These are phyloP conservation scores for Muricea muricata DNA, from an alignment of 92 coral and sea anemone species.

Conservation along the genomic window DNA sequence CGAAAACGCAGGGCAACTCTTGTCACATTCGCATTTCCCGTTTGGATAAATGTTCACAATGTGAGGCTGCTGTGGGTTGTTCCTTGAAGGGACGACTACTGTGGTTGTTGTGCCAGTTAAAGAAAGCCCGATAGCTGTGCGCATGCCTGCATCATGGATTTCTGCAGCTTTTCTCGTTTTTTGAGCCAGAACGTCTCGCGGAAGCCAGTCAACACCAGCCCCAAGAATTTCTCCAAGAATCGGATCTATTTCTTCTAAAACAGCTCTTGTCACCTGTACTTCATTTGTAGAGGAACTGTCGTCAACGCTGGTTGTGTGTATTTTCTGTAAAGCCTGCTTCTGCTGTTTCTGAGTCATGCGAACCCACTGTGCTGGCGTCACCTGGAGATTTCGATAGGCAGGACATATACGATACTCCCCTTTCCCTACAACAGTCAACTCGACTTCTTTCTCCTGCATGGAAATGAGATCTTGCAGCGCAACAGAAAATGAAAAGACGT, in stretches of 20 bases:
- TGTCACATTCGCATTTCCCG: not conserved
- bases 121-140: not conserved
- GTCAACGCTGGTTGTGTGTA: not conserved
- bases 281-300: not conserved
- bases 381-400: constrained; percentile 27
- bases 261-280: not conserved
- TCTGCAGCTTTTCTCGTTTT: not conserved
- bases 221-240: constrained; percentile 13
- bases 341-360: constrained; percentile 43
- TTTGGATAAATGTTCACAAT: constrained; percentile 29
- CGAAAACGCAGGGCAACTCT: constrained; percentile 38
- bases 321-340: constrained; percentile 1
- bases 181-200: constrained; percentile 38
- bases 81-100: constrained; percentile 35
- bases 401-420: constrained; percentile 19
- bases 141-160: not conserved
- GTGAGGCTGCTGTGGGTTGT: constrained; percentile 44
- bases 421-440: constrained; percentile 41
- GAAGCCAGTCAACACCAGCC: constrained; percentile 49
- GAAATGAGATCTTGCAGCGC: constrained; percentile 26
- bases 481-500: constrained; percentile 16
- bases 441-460: constrained; percentile 43
- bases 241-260: constrained; percentile 11
- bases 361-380: constrained; percentile 30
- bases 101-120: constrained; percentile 11